Evolutionary conservation across 2,113 vertebrate genomes (phyloP).

Genomic region (Eublepharis macularius): DNA sequence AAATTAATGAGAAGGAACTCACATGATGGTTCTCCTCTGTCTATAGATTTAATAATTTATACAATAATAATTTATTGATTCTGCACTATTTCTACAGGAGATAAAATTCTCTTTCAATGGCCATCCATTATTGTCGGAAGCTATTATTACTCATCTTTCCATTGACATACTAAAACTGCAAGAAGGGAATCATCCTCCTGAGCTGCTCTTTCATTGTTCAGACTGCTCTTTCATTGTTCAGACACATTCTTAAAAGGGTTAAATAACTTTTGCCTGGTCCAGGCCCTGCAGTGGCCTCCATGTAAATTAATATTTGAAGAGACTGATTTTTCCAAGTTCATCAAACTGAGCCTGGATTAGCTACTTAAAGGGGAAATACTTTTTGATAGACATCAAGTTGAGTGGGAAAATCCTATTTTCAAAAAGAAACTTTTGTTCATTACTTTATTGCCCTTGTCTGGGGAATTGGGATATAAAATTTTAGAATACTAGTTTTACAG

Average conservation of each 20-base stretch:
- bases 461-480: constrained; percentile 30
- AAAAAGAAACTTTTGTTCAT: too few species aligned
- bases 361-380: background rate
- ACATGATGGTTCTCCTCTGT: constrained; percentile 54
- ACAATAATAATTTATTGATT: constrained; percentile 71
- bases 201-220: constrained; percentile 5
- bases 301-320: constrained; percentile 48
- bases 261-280: constrained; percentile 25
- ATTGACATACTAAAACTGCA: constrained; percentile 31
- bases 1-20: constrained; percentile 65
- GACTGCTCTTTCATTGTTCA: constrained; percentile 12
- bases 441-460: background rate
- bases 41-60: constrained; percentile 71
- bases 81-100: constrained; percentile 53
- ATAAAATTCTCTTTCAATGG: constrained; percentile 62
- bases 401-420: constrained; percentile 42
- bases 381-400: background rate
- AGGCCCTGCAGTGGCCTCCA: constrained; percentile 36
- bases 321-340: constrained; percentile 48
- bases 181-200: constrained; percentile 30
- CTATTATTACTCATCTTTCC: constrained; percentile 44
- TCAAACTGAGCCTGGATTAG: constrained; percentile 51
- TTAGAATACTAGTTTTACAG: background rate
- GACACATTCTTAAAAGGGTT: background rate
- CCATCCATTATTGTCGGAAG: constrained; percentile 60